Evolutionary conservation across 2,888 invertebrate species (phyloP), one percentile per base, ranked within the genome.

Genomic region (Caenorhabditis angaria): DNA sequence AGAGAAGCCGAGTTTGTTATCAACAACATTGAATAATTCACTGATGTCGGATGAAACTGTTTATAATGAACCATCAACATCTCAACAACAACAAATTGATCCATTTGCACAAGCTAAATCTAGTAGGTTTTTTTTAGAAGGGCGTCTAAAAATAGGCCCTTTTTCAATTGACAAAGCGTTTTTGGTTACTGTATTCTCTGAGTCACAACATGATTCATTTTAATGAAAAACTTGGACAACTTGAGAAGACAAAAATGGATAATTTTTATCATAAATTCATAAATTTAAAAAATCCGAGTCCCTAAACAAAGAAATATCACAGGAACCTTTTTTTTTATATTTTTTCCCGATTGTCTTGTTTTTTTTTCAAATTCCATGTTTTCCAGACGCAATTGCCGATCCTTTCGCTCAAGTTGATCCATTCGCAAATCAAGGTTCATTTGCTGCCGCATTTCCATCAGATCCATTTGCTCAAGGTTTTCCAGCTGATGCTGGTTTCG

Each of bases 351-450:
- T n/a, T n/a, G n/a, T n/a, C n/a, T n/a, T n/a, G n/a, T n/a, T n/a
- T n/a, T n/a, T n/a, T n/a, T n/a, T n/a, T n/a, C n/a, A n/a, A n/a
- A n/a, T n/a, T n/a, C n/a, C n/a, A n/a, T n/a, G 8, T 51, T 25
- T 51, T 73, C 12, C 62, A 74, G 74, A 66, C 54, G 62, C 62
- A 22, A 53, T 64, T 2, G 57, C 73, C 24, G 78, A 78, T 57
- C 78, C 78, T 29, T 78, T 78, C 50, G 76, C 78, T n/a, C 74
- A 78, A 57, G 70, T 70, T 8, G 78, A 78, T 61, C 78, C 71
- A 25, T 78, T 78, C 64, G 66, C 67, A 12, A 69, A 69, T 1
- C 56, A 65, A 20, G 70, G 53, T 12, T 59, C 61, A 24, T 72
- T 72, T 18, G 66, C 65, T n/a, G 66, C 72, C 28, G 72, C 66